These are phyloP conservation scores for Sinocyclocheilus anophthalmus DNA, from an alignment of 2,113 vertebrate species.

Conservation along the genomic window DNA sequence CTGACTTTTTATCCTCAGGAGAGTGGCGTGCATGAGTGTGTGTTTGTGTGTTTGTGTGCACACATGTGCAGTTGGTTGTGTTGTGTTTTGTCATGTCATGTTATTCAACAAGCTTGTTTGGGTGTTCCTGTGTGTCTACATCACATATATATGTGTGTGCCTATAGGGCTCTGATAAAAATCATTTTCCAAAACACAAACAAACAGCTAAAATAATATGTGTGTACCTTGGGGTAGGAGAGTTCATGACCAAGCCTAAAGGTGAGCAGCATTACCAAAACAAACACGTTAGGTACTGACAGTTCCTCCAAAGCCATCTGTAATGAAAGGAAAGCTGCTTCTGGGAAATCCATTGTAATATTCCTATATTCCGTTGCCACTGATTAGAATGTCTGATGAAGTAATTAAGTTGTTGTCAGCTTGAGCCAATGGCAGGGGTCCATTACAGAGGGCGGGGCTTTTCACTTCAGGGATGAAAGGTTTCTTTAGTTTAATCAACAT, in stretches of 20 bases:
- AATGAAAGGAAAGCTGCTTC: conserved; percentile 54
- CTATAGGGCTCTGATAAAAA: background rate
- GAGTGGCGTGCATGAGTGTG: background rate
- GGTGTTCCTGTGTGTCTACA: background rate
- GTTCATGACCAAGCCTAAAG: conserved; percentile 47
- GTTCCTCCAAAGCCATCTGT: conserved; percentile 34
- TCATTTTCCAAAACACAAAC: conserved; percentile 16
- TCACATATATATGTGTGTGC: background rate
- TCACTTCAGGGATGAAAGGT: conserved; percentile 16
- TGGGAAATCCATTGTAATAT: conserved; percentile 46
- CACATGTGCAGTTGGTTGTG: background rate
- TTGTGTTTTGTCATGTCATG: conserved; percentile 20
- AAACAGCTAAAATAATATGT: background rate
- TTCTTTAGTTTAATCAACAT: conserved; percentile 1
- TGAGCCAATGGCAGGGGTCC: background rate
- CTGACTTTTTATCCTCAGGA: conserved; percentile 30
- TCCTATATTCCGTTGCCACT: conserved; percentile 36
- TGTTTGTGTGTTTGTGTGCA: background rate
- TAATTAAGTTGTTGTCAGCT: conserved; percentile 42
- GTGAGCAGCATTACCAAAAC: conserved; percentile 28
- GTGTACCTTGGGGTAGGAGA: conserved; percentile 1
- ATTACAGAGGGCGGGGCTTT: conserved; percentile 12
- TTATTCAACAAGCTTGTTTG: conserved; percentile 31
- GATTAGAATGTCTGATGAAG: conserved; percentile 57
- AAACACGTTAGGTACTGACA: conserved; percentile 41